Conservation (phyloP, 2,797 vertebrate species). For the Sebastes goodei region DNA sequence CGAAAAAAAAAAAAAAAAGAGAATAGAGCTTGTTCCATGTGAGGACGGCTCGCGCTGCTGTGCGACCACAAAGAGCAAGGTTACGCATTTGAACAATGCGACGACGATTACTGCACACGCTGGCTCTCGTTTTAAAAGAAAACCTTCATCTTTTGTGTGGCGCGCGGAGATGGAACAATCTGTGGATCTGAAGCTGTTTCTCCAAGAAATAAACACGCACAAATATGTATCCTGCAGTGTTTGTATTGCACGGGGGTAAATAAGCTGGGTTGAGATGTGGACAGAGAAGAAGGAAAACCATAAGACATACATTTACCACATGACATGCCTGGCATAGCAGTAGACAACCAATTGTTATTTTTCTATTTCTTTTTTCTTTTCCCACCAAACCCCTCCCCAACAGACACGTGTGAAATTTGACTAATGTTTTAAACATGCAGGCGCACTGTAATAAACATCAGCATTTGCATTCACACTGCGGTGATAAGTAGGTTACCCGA, state of each 20-base stretch:
- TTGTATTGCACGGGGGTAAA: conserved; percentile 27
- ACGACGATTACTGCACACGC: conserved; percentile 27
- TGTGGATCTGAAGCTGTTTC: conserved; percentile 4
- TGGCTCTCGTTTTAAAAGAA: conserved; percentile 29
- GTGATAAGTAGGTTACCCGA: conserved; percentile 78
- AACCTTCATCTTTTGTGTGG: conserved; percentile 41
- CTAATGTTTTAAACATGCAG: conserved; percentile 72
- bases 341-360: conserved; percentile 6
- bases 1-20: conserved; percentile 49
- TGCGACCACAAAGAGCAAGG: conserved; percentile 53
- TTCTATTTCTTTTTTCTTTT: neutral
- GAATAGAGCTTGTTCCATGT: conserved; percentile 57
- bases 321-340: conserved; percentile 9
- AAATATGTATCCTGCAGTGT: conserved; percentile 5
- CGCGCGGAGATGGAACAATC: conserved; percentile 39
- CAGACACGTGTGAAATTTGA: conserved; percentile 44
- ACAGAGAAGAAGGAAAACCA: conserved; percentile 8
- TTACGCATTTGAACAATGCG: conserved; percentile 49
- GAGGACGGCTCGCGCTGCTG: conserved; percentile 49
- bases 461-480: conserved; percentile 70
- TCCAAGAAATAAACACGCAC: conserved; percentile 25
- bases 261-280: neutral
- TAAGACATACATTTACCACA: conserved; percentile 27
- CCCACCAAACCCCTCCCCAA: conserved; percentile 4
- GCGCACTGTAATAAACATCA: conserved; percentile 69